phyloP scores from a whole-genome alignment of 1,140 invertebrate genomes.

The Monochamus saltuarius region DNA sequence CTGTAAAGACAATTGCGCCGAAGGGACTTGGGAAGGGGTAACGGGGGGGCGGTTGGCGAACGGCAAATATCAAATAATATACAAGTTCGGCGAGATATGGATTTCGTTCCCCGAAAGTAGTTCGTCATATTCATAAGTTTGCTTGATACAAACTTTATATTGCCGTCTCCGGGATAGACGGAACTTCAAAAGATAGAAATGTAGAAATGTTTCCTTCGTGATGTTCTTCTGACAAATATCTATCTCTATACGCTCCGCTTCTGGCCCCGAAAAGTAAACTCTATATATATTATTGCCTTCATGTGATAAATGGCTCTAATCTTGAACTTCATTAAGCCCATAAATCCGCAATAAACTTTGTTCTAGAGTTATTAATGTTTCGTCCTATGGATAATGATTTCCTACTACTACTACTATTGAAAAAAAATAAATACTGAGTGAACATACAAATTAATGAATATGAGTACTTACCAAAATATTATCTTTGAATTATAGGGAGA shows the following conservation, averaged over 20 bases:
- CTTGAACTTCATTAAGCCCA: slow-evolving; percentile 21
- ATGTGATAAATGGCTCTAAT: slow-evolving; percentile 25
- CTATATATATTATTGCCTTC: slow-evolving; percentile 24
- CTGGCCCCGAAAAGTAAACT: slow-evolving; percentile 20
- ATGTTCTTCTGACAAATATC: slow-evolving; percentile 35
- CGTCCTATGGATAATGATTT: no score
- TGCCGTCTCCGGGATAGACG: slow-evolving; percentile 33
- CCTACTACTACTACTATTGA: no score
- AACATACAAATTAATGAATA: no score
- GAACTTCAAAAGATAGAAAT: slow-evolving; percentile 42
- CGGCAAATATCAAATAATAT: slow-evolving; percentile 44
- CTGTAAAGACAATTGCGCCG: slow-evolving; percentile 30
- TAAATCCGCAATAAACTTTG: slow-evolving; percentile 12
- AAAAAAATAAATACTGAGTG: no score
- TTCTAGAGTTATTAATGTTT: no score
- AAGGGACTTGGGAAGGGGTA: slow-evolving; percentile 18
- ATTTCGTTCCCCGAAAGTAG: slow-evolving; percentile 40
- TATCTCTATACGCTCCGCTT: slow-evolving; percentile 24
- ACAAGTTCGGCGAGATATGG: slow-evolving; percentile 44
- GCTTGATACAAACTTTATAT: slow-evolving; percentile 45
- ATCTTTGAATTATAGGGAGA: no score
- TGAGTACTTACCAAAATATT: no score
- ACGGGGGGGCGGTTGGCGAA: slow-evolving; percentile 12
- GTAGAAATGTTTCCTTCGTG: slow-evolving; percentile 23
- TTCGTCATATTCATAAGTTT: slow-evolving; percentile 45